phyloP scores from a whole-genome alignment of 2,797 vertebrate species.

The Semaprochilodus insignis region DNA sequence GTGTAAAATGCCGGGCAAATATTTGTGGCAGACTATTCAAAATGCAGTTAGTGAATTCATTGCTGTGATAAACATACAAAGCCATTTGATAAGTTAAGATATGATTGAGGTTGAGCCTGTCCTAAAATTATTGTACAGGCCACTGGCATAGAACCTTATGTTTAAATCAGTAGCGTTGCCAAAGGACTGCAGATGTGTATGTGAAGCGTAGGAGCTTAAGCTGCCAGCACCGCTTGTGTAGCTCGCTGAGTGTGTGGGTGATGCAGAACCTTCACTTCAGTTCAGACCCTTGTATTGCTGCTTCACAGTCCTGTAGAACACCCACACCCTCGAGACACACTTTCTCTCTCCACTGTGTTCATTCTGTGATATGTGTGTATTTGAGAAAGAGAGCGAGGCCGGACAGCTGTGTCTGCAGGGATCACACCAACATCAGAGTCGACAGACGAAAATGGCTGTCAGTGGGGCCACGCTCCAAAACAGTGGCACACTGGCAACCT shows the following conservation, averaged over 20 bases:
- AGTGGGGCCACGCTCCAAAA: conserved; percentile 50
- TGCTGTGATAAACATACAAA: no score
- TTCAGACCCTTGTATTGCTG: conserved; percentile 13
- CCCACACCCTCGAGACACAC: conserved; percentile 5
- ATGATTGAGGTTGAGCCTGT: neutral
- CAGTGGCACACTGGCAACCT: conserved; percentile 55
- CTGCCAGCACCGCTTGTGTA: neutral
- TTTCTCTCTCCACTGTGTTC: neutral
- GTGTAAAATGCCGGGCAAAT: no score
- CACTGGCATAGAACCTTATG: conserved; percentile 14
- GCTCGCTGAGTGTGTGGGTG: neutral
- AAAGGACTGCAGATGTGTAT: conserved; percentile 7
- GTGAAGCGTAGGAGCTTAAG: neutral
- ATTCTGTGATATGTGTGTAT: neutral
- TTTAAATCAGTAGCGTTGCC: conserved; percentile 11
- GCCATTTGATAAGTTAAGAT: neutral
- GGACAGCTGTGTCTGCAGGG: conserved; percentile 37
- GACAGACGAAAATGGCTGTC: conserved; percentile 48
- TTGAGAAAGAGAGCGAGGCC: conserved; percentile 2
- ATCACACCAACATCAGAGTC: conserved; percentile 32
- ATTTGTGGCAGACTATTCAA: no score
- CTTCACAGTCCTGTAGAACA: conserved; percentile 25
- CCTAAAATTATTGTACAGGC: neutral
- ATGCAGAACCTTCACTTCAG: conserved; percentile 1
- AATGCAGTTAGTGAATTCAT: no score